phyloP scores from a whole-genome alignment of 2,113 vertebrate genomes.

The Symphodus melops region DNA sequence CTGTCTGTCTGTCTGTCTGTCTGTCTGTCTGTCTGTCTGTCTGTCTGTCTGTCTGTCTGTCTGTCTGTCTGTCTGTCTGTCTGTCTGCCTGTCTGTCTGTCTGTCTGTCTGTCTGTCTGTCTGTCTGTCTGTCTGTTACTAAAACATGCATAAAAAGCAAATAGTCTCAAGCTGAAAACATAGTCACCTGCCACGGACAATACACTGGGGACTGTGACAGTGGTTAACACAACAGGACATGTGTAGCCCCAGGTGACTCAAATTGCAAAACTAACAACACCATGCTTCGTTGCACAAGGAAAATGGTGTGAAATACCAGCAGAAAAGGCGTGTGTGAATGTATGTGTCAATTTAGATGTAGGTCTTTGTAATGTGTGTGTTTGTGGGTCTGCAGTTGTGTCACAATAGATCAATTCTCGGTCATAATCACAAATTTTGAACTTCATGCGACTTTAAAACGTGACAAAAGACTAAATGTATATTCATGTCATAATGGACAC shows the following conservation, averaged over 20 bases:
- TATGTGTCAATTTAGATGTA: slow-evolving; percentile 26
- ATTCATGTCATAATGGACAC: no score
- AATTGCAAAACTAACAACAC: slow-evolving; percentile 74
- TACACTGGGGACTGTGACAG: slow-evolving; percentile 52
- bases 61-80: slow-evolving; percentile 5
- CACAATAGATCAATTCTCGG: slow-evolving; percentile 5
- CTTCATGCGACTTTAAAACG: slow-evolving; percentile 10
- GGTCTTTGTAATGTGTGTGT: slow-evolving; percentile 27
- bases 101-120: slow-evolving; percentile 1
- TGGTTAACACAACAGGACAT: slow-evolving; percentile 74
- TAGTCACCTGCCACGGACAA: slow-evolving; percentile 68
- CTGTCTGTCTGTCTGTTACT: slow-evolving; percentile 13
- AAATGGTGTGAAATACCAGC: slow-evolving; percentile 57
- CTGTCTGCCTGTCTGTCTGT: background rate
- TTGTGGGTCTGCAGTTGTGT: slow-evolving; percentile 41
- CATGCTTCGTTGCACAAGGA: slow-evolving; percentile 70
- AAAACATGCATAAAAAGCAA: slow-evolving; percentile 12
- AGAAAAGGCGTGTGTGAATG: slow-evolving; percentile 23
- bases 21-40: background rate
- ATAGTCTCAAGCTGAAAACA: slow-evolving; percentile 29
- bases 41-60: slow-evolving; percentile 14
- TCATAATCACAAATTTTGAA: slow-evolving; percentile 39
- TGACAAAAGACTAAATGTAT: no score
- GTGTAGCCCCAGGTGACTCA: slow-evolving; percentile 74
- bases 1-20: slow-evolving; percentile 14